phyloP scores from a whole-genome alignment of 2,797 vertebrate species.

The Poeciliopsis turneri region DNA sequence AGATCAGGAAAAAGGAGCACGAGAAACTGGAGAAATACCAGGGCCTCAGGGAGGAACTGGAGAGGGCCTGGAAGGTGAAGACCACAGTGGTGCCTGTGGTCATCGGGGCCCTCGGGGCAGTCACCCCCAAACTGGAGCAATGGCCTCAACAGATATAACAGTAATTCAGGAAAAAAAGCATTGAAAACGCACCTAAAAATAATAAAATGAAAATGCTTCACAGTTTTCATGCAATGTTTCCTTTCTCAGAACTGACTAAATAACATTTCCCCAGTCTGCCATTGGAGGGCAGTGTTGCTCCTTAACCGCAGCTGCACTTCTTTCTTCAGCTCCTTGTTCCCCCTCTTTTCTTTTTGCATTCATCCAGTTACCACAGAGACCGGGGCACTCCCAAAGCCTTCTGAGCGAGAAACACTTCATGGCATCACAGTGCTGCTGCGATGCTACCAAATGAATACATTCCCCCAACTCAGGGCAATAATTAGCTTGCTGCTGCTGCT shows the following conservation, averaged over 20 bases:
- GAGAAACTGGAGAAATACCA: too few species aligned
- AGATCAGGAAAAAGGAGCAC: too few species aligned
- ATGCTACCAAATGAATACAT: conserved; percentile 52
- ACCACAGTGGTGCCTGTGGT: too few species aligned
- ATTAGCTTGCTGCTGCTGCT: conserved; percentile 42
- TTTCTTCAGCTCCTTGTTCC: conserved; percentile 9
- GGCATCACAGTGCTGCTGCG: conserved; percentile 35
- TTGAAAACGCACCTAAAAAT: not conserved
- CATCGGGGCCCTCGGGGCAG: too few species aligned
- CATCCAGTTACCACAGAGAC: conserved; percentile 43
- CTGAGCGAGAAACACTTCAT: conserved; percentile 42
- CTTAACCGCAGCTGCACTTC: not conserved
- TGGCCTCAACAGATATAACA: too few species aligned
- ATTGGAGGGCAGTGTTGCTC: conserved; percentile 70
- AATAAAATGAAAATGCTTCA: not conserved
- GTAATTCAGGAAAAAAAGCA: not conserved
- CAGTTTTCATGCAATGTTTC: not conserved
- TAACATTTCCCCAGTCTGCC: conserved; percentile 25
- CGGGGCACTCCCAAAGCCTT: conserved; percentile 38
- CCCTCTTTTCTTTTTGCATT: conserved; percentile 12
- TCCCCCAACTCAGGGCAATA: conserved; percentile 45
- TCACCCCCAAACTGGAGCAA: too few species aligned
- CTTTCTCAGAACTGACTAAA: not conserved
- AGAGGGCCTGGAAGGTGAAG: too few species aligned
- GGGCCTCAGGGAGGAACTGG: too few species aligned